Conservation (phyloP, 2,888 invertebrate species). For the Pelosia muscerda region DNA sequence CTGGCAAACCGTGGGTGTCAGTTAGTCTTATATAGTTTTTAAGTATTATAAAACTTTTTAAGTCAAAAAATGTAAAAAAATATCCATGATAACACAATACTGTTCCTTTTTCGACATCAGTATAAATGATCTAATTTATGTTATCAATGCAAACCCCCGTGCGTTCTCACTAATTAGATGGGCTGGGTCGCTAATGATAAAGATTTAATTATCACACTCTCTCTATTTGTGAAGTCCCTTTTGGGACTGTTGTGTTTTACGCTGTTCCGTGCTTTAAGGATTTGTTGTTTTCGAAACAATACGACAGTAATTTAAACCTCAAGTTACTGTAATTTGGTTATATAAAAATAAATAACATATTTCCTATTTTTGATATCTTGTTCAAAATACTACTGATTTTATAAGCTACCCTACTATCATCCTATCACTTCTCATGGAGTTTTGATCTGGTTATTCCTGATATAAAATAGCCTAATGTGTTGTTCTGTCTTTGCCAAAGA, state of each 20-base stretch:
- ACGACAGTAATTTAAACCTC: background rate
- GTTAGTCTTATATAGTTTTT: no score
- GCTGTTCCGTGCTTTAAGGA: background rate
- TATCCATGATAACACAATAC: background rate
- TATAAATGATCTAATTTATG: background rate
- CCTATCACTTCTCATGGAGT: no score
- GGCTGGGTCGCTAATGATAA: constrained; percentile 4
- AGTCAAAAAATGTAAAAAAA: no score
- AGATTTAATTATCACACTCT: constrained; percentile 1
- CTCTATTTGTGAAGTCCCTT: constrained; percentile 3
- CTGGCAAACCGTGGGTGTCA: no score
- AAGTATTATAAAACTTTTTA: no score
- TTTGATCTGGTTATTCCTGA: no score
- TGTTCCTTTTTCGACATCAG: background rate
- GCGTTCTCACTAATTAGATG: background rate
- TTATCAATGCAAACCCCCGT: background rate
- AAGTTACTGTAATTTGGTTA: background rate
- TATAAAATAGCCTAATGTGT: no score
- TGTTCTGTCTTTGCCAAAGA: no score
- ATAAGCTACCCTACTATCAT: no score
- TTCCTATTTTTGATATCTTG: no score
- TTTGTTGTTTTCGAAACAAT: constrained; percentile 1
- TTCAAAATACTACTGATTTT: no score
- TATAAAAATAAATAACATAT: no score
- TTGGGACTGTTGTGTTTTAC: constrained; percentile 2